These are phyloP conservation scores for Drepana arcuata DNA, from an alignment of 1,140 invertebrate species.

Conservation along the genomic window DNA sequence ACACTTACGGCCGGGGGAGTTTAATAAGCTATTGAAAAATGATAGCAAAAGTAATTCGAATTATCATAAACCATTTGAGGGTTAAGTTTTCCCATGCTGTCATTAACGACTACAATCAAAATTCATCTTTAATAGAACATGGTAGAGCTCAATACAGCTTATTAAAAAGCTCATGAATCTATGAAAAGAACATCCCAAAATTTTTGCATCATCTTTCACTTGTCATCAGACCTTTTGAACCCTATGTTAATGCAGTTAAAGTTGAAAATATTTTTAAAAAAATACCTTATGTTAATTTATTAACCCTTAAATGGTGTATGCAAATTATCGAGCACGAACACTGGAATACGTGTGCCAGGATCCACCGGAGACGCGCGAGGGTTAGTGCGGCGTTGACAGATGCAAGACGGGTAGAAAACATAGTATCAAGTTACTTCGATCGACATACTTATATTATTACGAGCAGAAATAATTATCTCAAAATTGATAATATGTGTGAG, in stretches of 20 bases:
- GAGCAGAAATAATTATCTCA: no score
- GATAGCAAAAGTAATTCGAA: conserved; percentile 67
- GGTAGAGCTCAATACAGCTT: conserved; percentile 2
- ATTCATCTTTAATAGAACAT: conserved; percentile 5
- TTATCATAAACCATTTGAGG: conserved; percentile 62
- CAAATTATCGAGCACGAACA: conserved; percentile 42
- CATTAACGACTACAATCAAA: conserved; percentile 2
- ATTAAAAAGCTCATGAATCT: conserved; percentile 7
- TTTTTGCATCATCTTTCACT: conserved; percentile 16
- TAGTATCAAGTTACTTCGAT: conserved; percentile 37
- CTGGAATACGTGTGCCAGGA: conserved; percentile 30
- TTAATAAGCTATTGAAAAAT: conserved; percentile 72
- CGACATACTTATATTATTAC: no score
- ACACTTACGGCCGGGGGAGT: conserved; percentile 46
- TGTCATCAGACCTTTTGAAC: not conserved
- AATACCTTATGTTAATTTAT: conserved; percentile 54
- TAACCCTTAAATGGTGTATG: conserved; percentile 62
- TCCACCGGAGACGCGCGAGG: conserved; percentile 26
- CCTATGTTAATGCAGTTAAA: not conserved
- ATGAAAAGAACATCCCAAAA: conserved; percentile 16
- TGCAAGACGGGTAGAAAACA: conserved; percentile 37
- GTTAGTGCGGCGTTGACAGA: conserved; percentile 58
- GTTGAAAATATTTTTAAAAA: conserved; percentile 1
- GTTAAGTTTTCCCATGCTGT: conserved; percentile 35
- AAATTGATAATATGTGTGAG: no score